phyloP scores from a whole-genome alignment of 2,113 vertebrate species.

The Galeopterus variegatus region DNA sequence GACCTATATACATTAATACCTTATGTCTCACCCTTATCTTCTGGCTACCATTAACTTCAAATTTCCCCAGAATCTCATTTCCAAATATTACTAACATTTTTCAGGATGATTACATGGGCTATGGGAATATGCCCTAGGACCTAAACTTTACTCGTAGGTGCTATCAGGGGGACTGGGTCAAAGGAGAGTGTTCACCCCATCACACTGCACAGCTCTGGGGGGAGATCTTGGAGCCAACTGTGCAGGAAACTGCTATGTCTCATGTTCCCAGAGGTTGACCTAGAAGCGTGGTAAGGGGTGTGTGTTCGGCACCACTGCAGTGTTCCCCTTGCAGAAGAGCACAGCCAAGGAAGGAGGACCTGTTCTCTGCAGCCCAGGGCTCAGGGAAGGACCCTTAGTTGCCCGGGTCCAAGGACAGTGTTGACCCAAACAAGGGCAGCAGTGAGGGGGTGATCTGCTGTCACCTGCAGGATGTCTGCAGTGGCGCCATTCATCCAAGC shows the following conservation, averaged over 20 bases:
- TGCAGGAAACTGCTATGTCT: background rate
- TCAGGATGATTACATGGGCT: background rate
- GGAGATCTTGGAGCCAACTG: too few relatives aligned
- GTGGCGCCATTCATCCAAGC: accelerated
- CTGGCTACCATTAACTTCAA: background rate
- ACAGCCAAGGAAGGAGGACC: accelerated
- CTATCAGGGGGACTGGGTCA: background rate
- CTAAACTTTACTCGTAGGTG: background rate
- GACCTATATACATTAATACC: background rate
- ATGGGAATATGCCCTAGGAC: too few relatives aligned
- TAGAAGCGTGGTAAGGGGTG: background rate
- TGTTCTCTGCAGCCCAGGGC: accelerated
- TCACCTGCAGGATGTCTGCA: accelerated
- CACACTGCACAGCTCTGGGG: too few relatives aligned
- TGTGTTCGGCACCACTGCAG: too few relatives aligned
- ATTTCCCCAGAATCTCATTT: background rate
- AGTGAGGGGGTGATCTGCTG: too few relatives aligned
- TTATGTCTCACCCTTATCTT: background rate
- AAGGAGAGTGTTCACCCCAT: background rate
- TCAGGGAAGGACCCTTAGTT: background rate
- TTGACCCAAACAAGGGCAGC: background rate
- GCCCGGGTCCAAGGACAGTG: background rate
- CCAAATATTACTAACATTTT: background rate
- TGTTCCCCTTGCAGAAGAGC: accelerated
- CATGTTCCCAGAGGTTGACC: background rate